Evolutionary conservation across 2,113 vertebrate genomes (phyloP), one percentile per base, ranked within the genome.

Genomic region (Ictalurus punctatus): DNA sequence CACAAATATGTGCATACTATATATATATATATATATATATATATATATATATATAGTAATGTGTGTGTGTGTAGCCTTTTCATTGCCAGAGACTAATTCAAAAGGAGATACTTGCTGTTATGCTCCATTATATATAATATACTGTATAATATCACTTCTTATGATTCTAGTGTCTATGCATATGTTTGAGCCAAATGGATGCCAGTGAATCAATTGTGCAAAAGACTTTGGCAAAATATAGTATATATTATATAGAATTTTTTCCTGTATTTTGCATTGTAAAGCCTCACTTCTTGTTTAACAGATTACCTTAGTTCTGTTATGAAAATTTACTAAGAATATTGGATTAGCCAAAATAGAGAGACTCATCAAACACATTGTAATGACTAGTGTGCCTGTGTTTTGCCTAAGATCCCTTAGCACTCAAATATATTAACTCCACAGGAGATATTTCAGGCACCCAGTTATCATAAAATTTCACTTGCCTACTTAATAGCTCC

Each of bases 401-500:
- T 83, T 40, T 73, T 58, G 30, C 59, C 40, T 40, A 16, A 83
- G 17, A 58, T 71, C 63, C 23, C 44, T 56, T 71, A 19, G 21
- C 0, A 6, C 27, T 71, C 8, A 16, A 17, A 54, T n/a, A 27
- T 54, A 71, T 82, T 73, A 74, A 65, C 25, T 19, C 58, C 59
- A 56, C 40, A 65, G 34, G 59, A 63, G 63, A 80, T 34, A 83
- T 71, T 74, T 71, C 56, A 76, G 65, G 69, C 67, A 74, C 16
- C 19, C 30, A 86, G 79, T 76, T 79, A 13, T 88, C 83, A 83
- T 67, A 67, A n/a, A 83, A 86, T 87, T 90, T 56, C 90, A 54
- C 34, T 30, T 73, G 63, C 34, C 59, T 81, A 10, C 48, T 85
- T 69, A 71, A 13, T 54, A 48, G 25, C 48, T 30, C 40, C 19